phyloP scores from a whole-genome alignment of 2,797 vertebrate genomes.

The Syncerus caffer region DNA sequence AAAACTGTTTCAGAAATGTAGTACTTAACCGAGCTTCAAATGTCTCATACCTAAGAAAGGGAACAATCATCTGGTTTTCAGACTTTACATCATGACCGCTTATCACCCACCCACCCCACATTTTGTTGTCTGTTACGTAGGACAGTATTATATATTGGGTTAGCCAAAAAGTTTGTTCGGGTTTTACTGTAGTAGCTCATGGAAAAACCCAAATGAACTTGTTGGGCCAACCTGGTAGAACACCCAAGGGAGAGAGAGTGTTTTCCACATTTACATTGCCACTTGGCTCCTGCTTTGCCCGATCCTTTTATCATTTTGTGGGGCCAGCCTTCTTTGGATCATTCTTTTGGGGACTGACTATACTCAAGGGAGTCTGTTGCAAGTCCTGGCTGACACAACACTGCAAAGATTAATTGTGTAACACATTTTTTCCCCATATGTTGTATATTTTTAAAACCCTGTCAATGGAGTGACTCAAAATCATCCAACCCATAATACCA shows the following conservation, averaged over 20 bases:
- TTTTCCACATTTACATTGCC: neutral
- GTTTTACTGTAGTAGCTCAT: neutral
- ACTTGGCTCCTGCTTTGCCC: fast-evolving
- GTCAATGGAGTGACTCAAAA: neutral
- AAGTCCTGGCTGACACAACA: neutral
- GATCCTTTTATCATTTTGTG: neutral
- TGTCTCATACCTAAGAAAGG: neutral
- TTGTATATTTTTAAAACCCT: neutral
- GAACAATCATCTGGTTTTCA: neutral
- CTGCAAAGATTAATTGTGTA: neutral
- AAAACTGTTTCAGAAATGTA: neutral
- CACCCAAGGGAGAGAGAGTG: no score
- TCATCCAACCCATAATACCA: neutral
- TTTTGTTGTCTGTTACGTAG: neutral
- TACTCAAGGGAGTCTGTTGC: neutral
- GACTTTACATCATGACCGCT: neutral
- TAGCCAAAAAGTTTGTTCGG: neutral
- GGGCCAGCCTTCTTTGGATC: neutral
- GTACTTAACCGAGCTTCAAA: neutral
- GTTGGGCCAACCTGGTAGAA: neutral
- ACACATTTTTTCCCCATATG: neutral
- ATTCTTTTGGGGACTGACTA: neutral
- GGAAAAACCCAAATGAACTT: neutral
- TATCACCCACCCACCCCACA: fast-evolving
- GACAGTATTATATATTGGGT: neutral